Evolutionary conservation across 2,113 vertebrate species (phyloP).

Genomic region (Dryoscopus gambensis): DNA sequence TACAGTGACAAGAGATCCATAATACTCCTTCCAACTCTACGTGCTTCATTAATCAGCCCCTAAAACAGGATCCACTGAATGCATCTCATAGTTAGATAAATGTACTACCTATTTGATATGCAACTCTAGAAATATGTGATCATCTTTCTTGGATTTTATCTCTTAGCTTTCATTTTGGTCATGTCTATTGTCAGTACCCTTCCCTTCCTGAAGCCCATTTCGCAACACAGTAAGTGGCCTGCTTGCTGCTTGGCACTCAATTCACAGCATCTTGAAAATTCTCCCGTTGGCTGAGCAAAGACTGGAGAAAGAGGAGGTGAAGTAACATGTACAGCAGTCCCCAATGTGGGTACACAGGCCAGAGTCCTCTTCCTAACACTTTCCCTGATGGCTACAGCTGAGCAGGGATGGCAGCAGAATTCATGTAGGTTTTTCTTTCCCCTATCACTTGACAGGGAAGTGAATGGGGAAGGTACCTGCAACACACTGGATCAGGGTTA

Average conservation of each 20-base stretch:
- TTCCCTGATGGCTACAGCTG: neutral
- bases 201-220: neutral
- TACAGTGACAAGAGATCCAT: neutral
- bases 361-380: neutral
- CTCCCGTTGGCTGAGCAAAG: neutral
- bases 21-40: neutral
- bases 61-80: neutral
- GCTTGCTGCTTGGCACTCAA: neutral
- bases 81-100: neutral
- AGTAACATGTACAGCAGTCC: neutral
- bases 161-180: neutral
- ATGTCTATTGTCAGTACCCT: neutral
- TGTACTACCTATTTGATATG: neutral
- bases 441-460: fast-evolving
- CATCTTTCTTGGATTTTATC: neutral
- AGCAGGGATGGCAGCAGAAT: neutral
- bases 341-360: neutral
- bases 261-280: neutral
- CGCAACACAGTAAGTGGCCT: neutral
- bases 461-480: neutral
- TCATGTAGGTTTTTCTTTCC: neutral
- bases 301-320: neutral
- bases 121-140: neutral
- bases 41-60: neutral
- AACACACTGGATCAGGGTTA: neutral